A percentile compares a stretch with the other conserved stretches of the same genome.
Conservation (phyloP, 2,113 vertebrate species). For the Ictalurus punctatus region DNA sequence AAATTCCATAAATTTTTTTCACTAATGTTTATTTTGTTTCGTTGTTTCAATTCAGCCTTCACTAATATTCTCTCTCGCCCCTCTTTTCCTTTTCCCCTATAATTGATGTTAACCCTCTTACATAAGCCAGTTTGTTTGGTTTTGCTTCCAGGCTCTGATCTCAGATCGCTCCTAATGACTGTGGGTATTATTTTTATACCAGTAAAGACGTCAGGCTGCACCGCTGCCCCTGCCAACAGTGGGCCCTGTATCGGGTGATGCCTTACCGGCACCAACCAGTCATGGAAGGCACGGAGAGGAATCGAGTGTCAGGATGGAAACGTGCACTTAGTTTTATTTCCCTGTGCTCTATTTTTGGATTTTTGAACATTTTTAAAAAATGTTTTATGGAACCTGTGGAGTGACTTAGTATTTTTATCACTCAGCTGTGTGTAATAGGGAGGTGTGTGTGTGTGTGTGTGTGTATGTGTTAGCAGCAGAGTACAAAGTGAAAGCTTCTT, state of each 20-base stretch:
- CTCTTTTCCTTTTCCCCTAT: neutral
- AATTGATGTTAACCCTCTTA: constrained; percentile 46
- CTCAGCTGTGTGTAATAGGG: neutral
- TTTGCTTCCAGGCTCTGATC: constrained; percentile 40
- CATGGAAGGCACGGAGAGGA: constrained; percentile 6
- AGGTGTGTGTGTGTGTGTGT: neutral
- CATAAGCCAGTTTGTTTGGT: constrained; percentile 51
- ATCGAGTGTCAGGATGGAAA: constrained; percentile 29
- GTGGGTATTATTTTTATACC: constrained; percentile 64
- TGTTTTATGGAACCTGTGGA: neutral
- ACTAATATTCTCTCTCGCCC: neutral
- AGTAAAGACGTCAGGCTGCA: constrained; percentile 38
- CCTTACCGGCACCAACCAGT: constrained; percentile 32
- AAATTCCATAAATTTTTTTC: neutral
- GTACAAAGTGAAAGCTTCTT: neutral
- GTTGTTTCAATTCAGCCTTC: neutral
- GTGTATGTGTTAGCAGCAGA: neutral
- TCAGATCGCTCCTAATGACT: constrained; percentile 53
- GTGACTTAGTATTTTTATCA: constrained; percentile 4
- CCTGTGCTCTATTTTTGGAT: constrained; percentile 8
- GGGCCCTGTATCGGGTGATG: constrained; percentile 41
- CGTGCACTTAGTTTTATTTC: neutral
- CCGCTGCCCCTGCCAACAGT: constrained; percentile 50
- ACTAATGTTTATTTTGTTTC: neutral
- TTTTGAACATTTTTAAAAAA: neutral